Conservation (phyloP, 2,113 vertebrate species). For the Procavia capensis region DNA sequence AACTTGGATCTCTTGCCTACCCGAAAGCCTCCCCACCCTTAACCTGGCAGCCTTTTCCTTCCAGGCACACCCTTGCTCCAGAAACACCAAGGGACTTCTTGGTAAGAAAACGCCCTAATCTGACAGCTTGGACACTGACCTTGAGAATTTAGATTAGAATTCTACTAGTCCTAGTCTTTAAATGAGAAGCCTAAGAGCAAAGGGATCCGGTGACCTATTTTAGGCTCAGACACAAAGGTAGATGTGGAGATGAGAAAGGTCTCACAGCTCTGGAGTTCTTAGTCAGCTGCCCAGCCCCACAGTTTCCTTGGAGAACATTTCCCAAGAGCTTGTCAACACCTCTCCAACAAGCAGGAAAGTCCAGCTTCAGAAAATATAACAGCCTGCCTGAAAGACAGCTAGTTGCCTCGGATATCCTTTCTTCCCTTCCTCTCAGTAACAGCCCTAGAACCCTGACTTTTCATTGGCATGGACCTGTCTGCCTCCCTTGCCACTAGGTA, state of each 20-base stretch:
- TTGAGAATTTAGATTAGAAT: not conserved
- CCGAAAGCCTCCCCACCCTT: not conserved
- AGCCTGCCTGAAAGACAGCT: not conserved
- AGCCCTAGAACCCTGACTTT: not conserved
- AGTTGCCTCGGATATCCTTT: not conserved
- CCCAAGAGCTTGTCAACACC: not conserved
- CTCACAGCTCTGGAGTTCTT: not conserved
- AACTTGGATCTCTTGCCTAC: not conserved
- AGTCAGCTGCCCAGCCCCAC: not conserved
- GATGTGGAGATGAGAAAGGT: not conserved
- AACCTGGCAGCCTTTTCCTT: not conserved
- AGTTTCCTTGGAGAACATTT: not conserved
- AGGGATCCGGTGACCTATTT: not conserved
- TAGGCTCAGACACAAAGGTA: not conserved
- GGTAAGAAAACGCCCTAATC: not conserved
- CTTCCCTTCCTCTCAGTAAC: not conserved
- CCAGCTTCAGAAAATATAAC: not conserved
- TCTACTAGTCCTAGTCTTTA: not conserved
- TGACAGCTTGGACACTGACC: not conserved
- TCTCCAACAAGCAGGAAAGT: not conserved
- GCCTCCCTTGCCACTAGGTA: not conserved
- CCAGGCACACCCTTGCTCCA: not conserved
- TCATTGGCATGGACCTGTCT: not conserved
- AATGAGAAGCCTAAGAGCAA: not conserved
- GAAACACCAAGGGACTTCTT: not conserved